Evolutionary conservation across 2,113 vertebrate species (phyloP).

Genomic region (Chloroceryle aenea): DNA sequence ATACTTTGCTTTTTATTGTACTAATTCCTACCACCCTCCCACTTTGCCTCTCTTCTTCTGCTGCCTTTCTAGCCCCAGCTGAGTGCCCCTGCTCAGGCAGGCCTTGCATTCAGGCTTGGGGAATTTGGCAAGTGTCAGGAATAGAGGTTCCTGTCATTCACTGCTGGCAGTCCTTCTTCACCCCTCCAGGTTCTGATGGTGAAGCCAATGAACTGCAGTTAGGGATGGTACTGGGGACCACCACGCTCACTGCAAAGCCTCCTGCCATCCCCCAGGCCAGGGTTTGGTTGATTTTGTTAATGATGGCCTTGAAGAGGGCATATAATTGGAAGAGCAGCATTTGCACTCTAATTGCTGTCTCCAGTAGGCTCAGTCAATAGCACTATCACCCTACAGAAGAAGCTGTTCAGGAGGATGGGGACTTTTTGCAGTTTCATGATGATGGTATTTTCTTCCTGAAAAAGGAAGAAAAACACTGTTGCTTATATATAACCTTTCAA

Average conservation of each 20-base stretch:
- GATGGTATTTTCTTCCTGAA: background rate
- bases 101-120: background rate
- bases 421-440: background rate
- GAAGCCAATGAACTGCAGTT: background rate
- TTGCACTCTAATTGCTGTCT: background rate
- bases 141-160: background rate
- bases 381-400: background rate
- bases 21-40: background rate
- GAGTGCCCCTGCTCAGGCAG: background rate
- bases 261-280: background rate
- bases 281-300: background rate
- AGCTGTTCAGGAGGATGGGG: background rate
- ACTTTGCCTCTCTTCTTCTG: background rate
- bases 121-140: background rate
- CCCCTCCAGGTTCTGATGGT: accelerated
- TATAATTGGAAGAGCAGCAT: background rate
- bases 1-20: background rate
- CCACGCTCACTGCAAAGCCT: background rate
- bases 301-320: background rate
- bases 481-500: background rate
- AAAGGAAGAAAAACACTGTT: background rate
- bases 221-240: background rate
- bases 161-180: background rate
- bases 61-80: background rate
- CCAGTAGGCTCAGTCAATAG: background rate